phyloP scores from a whole-genome alignment of 2,113 vertebrate species.

The Bos taurus region ARS-UCD2.0 NC_037343.1:20914501-20915000 shows the following conservation, averaged over 20 bases:
- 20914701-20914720: neutral
- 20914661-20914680: neutral
- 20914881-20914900: neutral
- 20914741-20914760: neutral
- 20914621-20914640: neutral
- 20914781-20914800: neutral
- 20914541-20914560: neutral
- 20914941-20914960: neutral
- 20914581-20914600: neutral
- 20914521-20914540: neutral
- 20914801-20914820: neutral
- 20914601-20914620: neutral
- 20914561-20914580: neutral
- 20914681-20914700: neutral
- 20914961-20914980: neutral
- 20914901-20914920: neutral
- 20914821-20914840: neutral
- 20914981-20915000: neutral
- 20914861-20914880: neutral
- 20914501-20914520: neutral
- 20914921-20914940: neutral
- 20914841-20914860: neutral
- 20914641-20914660: neutral
- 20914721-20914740: neutral
- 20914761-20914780: neutral